Evolutionary conservation across 2,113 vertebrate genomes (phyloP).

Genomic region (Heloderma charlesbogerti): DNA sequence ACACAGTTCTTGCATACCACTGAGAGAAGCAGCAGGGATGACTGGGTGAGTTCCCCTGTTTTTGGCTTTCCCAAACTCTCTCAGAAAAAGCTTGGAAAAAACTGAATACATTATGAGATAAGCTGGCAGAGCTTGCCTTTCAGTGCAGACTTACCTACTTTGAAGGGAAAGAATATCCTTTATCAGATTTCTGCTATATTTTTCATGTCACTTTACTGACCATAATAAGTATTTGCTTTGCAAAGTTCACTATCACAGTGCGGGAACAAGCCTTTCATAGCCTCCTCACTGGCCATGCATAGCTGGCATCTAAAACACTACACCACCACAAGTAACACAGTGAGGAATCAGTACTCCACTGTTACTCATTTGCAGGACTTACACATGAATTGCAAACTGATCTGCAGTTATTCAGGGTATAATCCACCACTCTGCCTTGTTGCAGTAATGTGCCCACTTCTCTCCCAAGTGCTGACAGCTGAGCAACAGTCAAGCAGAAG

Average conservation of each 20-base stretch:
- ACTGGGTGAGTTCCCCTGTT: neutral
- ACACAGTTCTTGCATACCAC: too few species aligned
- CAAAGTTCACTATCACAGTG: neutral
- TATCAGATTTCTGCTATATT: neutral
- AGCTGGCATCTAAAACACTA: neutral
- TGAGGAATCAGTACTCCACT: neutral
- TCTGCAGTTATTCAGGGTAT: neutral
- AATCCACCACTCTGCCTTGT: neutral
- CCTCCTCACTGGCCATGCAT: neutral
- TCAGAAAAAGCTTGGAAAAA: neutral
- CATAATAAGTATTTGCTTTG: neutral
- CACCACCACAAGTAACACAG: neutral
- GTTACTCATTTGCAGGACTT: neutral
- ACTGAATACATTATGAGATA: neutral
- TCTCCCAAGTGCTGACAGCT: neutral
- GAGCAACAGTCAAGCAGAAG: neutral
- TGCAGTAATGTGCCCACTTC: neutral
- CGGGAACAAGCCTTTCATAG: neutral
- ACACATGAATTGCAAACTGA: neutral
- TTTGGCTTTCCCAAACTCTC: neutral
- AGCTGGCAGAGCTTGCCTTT: too few species aligned
- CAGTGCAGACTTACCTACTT: neutral
- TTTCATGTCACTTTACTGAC: neutral
- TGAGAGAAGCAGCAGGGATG: neutral
- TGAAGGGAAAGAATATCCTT: neutral